Conservation (phyloP, 2,113 vertebrate genomes). For the Chaetorhynchus papuensis region DNA sequence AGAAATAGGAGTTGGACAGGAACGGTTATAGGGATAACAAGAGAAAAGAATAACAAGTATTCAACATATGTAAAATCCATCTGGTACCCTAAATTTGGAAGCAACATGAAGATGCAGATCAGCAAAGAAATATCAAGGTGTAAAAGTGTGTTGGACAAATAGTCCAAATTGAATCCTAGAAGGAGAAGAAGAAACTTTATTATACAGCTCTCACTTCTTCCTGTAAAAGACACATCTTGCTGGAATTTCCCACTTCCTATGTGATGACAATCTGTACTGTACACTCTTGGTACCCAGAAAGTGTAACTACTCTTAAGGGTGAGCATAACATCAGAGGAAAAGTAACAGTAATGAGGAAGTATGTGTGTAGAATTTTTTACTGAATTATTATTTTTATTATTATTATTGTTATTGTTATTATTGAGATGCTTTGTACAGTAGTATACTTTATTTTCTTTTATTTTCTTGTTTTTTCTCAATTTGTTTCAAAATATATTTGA, state of each 20-base stretch:
- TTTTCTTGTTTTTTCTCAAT: background rate
- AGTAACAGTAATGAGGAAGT: background rate
- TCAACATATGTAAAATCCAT: background rate
- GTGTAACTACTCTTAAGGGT: background rate
- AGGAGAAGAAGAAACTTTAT: background rate
- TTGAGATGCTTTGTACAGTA: background rate
- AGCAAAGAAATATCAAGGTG: background rate
- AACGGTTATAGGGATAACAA: background rate
- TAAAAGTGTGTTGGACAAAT: background rate
- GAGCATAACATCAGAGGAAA: background rate
- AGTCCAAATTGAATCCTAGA: background rate
- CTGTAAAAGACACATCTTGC: background rate
- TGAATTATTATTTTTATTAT: background rate
- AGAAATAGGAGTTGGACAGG: background rate
- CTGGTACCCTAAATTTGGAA: background rate
- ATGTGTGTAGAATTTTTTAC: background rate
- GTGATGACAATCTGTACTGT: rapidly evolving
- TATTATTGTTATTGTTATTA: background rate
- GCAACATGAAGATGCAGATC: background rate
- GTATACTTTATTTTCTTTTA: background rate
- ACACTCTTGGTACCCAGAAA: background rate
- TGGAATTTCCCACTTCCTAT: background rate
- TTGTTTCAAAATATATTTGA: background rate
- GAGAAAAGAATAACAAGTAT: background rate
- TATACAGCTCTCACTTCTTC: background rate